Base-by-base conservation (phyloP, 1,140 invertebrate species). In the Drosophila pachea region DNA sequence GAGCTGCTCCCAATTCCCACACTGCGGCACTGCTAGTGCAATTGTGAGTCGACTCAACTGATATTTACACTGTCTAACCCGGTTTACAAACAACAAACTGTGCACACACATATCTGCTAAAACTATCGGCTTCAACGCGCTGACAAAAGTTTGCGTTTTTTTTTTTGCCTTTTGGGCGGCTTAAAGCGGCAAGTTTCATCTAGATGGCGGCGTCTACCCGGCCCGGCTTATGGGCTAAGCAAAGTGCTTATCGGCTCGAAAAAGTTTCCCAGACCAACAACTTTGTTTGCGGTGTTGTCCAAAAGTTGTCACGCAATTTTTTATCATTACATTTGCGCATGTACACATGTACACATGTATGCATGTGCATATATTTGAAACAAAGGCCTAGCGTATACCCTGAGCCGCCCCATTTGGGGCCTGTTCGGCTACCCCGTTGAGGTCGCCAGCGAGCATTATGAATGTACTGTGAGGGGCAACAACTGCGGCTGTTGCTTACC, bases 221-320 rank as follows among this genome's bases (percentile, higher is more conserved):
- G 22, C 1, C 22, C 45, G 56, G 56, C 49, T 52, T 62, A 43
- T 53, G 32, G 38, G 49, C 38, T 61, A 48, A 59, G 49, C 49
- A n/a, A 36, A 50, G 40, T 42, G 62, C 76, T 78, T 68, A 84
- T 74, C 68, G 35, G 48, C 54, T 31, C 58, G 42, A 33, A 42
- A 74, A 73, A 73, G 43, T 72, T 70, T 68, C 5, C n/a, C 43
- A 53, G 42, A 32, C 9, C 43, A n/a, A 63, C 32, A 67, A 49
- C 62, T 65, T 69, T 69, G 61, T 52, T 58, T 67, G 36, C 42
- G 42, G 56, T 54, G 64, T 56, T 67, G 68, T 61, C 56, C 42
- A 70, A 58, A 83, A 78, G 68, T 83, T 76, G 55, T 65, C 65
- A 66, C 62, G 16, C 73, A 83, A 83, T 83, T 84, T 78, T 72